phyloP scores from a whole-genome alignment of 2,888 invertebrate genomes.

The Trachelus iudaicus region DNA sequence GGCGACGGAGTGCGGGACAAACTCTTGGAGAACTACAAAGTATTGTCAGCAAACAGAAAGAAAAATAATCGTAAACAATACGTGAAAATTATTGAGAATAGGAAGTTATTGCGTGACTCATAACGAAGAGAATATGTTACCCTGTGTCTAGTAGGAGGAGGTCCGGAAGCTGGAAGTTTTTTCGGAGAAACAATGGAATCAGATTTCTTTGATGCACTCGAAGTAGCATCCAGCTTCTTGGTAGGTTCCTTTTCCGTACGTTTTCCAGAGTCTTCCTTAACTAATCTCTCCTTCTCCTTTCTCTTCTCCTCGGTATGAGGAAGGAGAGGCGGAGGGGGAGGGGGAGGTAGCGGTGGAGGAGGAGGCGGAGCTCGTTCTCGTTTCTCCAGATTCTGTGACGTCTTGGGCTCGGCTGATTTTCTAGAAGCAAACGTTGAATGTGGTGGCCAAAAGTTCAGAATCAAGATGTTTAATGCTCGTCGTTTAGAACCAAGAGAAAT shows the following conservation, averaged over 20 bases:
- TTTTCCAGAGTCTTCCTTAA: slow-evolving; percentile 54
- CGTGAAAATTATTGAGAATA: slow-evolving; percentile 6
- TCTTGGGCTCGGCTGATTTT: slow-evolving; percentile 50
- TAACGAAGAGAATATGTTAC: slow-evolving; percentile 34
- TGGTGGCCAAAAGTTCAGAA: too few relatives aligned
- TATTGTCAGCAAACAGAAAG: slow-evolving; percentile 1
- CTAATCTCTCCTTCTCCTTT: slow-evolving; percentile 48
- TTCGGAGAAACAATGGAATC: slow-evolving; percentile 57
- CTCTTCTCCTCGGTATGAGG: slow-evolving; percentile 39
- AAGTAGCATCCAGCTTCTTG: slow-evolving; percentile 43
- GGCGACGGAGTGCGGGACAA: slow-evolving; percentile 89
- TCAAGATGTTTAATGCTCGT: too few relatives aligned
- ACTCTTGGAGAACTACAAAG: slow-evolving; percentile 74
- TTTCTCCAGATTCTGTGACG: slow-evolving; percentile 49
- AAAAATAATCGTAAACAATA: slow-evolving; percentile 5
- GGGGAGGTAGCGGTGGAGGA: too few relatives aligned
- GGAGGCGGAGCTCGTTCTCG: slow-evolving; percentile 32
- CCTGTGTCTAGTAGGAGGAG: slow-evolving; percentile 57
- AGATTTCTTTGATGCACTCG: slow-evolving; percentile 41
- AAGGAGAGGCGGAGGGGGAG: too few relatives aligned
- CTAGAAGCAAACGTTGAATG: slow-evolving; percentile 34
- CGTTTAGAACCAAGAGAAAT: too few relatives aligned
- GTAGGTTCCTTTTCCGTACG: slow-evolving; percentile 49
- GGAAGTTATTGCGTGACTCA: not conserved
- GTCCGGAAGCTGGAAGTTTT: slow-evolving; percentile 45